Evolutionary conservation across 2,797 vertebrate species (phyloP).

Genomic region (Molossus molossus): DNA sequence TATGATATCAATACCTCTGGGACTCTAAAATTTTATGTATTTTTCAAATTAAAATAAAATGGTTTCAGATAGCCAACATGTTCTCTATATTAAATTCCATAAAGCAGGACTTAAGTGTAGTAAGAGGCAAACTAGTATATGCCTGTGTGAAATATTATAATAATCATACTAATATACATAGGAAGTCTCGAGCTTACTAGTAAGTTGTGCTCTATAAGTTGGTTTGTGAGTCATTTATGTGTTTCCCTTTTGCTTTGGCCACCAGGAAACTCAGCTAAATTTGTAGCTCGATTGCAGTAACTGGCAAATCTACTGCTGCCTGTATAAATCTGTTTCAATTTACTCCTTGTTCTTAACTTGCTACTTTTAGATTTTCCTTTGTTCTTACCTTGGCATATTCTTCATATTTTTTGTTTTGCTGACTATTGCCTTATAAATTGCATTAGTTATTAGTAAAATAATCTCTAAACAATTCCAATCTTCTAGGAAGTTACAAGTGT

Average conservation of each 20-base stretch:
- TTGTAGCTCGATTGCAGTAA: background rate
- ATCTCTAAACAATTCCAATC: background rate
- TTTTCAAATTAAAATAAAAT: slow-evolving; percentile 7
- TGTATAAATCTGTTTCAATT: background rate
- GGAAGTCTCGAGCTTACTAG: background rate
- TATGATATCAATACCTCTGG: background rate
- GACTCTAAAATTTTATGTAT: background rate
- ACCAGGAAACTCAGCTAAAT: background rate
- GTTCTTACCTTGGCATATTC: slow-evolving; percentile 4
- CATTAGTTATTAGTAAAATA: slow-evolving; percentile 36
- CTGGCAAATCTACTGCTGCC: background rate
- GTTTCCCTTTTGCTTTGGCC: background rate
- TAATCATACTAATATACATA: background rate
- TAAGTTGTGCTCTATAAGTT: background rate
- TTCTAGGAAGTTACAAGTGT: background rate
- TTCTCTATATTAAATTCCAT: background rate
- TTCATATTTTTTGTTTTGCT: background rate
- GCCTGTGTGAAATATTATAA: background rate
- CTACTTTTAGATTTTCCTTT: slow-evolving; percentile 10
- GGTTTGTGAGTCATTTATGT: background rate
- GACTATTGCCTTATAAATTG: background rate
- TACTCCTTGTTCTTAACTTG: background rate
- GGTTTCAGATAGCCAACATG: background rate
- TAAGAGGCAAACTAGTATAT: background rate
- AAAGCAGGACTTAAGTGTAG: background rate